These are phyloP conservation scores for Galaxea fascicularis DNA, from an alignment of 92 coral and sea anemone genomes.

Conservation along the genomic window DNA sequence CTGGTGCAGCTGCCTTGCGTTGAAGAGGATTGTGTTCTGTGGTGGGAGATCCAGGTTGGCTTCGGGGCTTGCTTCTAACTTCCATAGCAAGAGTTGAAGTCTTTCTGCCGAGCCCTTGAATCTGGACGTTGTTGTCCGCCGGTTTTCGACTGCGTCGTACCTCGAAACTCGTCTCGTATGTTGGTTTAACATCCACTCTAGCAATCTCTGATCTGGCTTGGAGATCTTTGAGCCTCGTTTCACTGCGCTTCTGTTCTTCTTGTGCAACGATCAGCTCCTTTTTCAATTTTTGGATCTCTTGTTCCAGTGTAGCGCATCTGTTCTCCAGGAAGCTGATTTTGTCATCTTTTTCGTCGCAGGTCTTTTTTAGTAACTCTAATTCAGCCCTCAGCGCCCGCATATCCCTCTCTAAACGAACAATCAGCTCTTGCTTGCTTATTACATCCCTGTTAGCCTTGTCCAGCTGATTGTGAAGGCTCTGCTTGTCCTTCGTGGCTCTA, in stretches of 20 bases:
- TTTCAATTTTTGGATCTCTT: conserved; percentile 88
- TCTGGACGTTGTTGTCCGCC: conserved; percentile 3
- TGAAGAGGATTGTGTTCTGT: background rate
- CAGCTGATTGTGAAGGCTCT: conserved; percentile 76
- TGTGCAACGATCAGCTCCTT: conserved; percentile 77
- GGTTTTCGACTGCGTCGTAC: conserved; percentile 65
- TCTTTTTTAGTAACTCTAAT: conserved; percentile 75
- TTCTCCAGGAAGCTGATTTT: conserved; percentile 70
- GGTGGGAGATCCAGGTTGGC: conserved; percentile 37
- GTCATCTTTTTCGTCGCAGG: conserved; percentile 88
- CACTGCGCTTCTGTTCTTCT: conserved; percentile 79
- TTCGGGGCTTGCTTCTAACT: conserved; percentile 8
- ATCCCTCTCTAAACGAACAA: conserved; percentile 85
- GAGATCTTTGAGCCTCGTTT: conserved; percentile 70
- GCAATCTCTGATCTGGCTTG: conserved; percentile 56
- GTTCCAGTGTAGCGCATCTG: conserved; percentile 80
- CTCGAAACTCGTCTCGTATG: conserved; percentile 72
- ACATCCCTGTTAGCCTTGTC: conserved; percentile 90
- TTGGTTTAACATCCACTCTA: conserved; percentile 58
- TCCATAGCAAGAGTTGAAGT: conserved; percentile 44
- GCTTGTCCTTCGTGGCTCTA: conserved; percentile 74
- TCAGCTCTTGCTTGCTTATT: conserved; percentile 85
- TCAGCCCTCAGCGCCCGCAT: conserved; percentile 76
- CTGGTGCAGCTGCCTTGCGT: conserved; percentile 14
- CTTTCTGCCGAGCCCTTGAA: conserved; percentile 48